phyloP scores from a whole-genome alignment of 2,113 vertebrate genomes.

The Phainopepla nitens region DNA sequence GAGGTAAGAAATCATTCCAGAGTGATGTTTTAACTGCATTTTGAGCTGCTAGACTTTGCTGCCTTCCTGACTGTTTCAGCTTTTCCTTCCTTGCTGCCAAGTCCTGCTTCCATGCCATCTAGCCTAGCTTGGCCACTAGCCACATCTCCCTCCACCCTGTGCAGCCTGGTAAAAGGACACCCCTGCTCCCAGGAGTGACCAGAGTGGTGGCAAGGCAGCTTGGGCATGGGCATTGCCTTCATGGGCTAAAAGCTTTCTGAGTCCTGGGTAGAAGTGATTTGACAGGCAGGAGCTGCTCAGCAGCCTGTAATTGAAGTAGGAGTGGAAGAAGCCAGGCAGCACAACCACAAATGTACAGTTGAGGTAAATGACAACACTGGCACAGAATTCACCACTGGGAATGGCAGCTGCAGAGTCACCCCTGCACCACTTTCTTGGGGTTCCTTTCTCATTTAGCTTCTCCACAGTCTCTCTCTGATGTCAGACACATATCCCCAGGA shows the following conservation, averaged over 20 bases:
- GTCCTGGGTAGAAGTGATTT: neutral
- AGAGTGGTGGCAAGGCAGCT: fast-evolving
- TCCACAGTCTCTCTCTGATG: neutral
- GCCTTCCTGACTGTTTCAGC: neutral
- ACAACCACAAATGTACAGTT: fast-evolving
- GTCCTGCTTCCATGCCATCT: neutral
- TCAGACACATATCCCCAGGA: neutral
- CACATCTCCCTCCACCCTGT: neutral
- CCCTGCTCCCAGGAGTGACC: fast-evolving
- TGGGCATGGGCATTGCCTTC: neutral
- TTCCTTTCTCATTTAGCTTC: neutral
- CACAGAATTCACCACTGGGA: neutral
- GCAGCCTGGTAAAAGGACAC: neutral
- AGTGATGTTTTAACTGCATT: neutral
- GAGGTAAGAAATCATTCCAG: neutral
- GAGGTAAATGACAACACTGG: neutral
- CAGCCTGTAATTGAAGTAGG: neutral
- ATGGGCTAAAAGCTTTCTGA: neutral
- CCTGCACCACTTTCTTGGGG: neutral
- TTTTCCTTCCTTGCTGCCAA: neutral
- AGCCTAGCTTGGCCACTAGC: neutral
- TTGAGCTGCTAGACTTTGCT: neutral
- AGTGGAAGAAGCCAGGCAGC: neutral
- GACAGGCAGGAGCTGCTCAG: neutral
- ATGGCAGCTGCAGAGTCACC: neutral